These are phyloP conservation scores for Geophilus truncorum DNA, from an alignment of 2,888 invertebrate genomes.

Conservation along the genomic window DNA sequence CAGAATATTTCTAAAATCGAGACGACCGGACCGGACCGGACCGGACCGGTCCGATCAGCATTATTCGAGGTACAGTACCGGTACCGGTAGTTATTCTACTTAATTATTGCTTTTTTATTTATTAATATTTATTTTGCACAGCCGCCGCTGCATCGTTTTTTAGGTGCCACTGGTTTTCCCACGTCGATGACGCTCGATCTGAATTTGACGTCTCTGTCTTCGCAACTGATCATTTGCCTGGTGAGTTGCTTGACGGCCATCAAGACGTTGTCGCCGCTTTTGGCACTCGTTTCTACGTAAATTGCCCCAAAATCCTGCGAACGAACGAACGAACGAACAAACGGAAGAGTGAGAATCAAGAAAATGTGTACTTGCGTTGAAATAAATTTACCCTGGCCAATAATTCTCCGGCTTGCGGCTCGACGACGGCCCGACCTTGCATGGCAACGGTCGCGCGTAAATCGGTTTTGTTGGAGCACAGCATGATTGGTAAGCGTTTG, in stretches of 20 bases:
- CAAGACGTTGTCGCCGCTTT: conserved; percentile 48
- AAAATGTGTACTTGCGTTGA: too few species aligned
- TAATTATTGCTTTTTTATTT: not conserved
- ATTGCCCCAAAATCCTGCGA: conserved; percentile 45
- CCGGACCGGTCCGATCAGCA: too few species aligned
- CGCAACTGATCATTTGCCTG: conserved; percentile 38
- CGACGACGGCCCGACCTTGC: conserved; percentile 45
- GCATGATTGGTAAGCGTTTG: conserved; percentile 55
- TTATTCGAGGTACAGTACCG: too few species aligned
- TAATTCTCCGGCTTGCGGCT: conserved; percentile 50
- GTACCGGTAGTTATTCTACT: too few species aligned
- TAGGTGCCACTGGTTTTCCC: not conserved
- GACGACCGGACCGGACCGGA: too few species aligned
- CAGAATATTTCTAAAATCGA: too few species aligned
- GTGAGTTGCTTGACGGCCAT: conserved; percentile 48
- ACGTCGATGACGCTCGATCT: not conserved
- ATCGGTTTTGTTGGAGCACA: conserved; percentile 59
- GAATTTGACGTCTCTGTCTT: not conserved
- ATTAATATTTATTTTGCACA: too few species aligned
- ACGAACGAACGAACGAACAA: not conserved
- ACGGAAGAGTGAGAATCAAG: not conserved
- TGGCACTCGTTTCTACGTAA: conserved; percentile 51
- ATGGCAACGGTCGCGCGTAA: conserved; percentile 49
- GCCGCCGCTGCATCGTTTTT: not conserved
- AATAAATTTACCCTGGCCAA: conserved; percentile 51